Base-by-base conservation (phyloP, 2,797 vertebrate species). In the Schizothorax lantsangensis region DNA sequence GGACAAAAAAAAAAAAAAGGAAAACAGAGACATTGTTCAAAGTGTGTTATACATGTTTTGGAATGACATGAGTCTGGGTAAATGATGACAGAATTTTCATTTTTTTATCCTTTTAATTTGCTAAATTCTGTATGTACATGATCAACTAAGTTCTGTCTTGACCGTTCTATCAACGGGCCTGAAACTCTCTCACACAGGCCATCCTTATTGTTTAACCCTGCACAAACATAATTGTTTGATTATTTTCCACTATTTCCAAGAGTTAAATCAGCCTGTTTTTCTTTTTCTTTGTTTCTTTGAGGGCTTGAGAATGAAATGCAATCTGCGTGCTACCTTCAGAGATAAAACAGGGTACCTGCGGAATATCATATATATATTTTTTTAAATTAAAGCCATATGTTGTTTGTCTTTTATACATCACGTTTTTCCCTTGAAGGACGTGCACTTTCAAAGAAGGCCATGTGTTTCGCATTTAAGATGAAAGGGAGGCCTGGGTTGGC, bases 391-490 rank as follows among this genome's bases (percentile, higher is more conserved):
- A 89, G 86, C 84, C 88, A 90, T 83, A 62, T 90, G 87, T 86
- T 85, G 86, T 12, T 84, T 66, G 77, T 68, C 33, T 77, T 84
- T 88, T 81, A 81, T 78, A 85, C 83, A 88, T 89, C 87, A 86
- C 86, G 54, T 68, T 49, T 88, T 79, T 78, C 59, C 64, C 84
- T 88, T 88, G 86, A 88, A 88, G 86, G 89, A 88, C 62, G 78
- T 89, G 87, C 40, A 26, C 85, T 89, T 90, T 90, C 52, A 89
- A 87, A 85, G 83, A 71, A 49, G 64, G 84, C 91, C 92, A 93
- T 92, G 89, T 93, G 92, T 88, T 91, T 92, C 82, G 3, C 77
- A 91, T 92, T 92, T 89, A 84, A 91, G 86, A 92, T 93, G 85
- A 92, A 92, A 92, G 91, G 72, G 68, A 73, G 72, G 62, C 72